Base-by-base conservation (phyloP, 2,888 invertebrate genomes). In the Drosophila longiperda region DNA sequence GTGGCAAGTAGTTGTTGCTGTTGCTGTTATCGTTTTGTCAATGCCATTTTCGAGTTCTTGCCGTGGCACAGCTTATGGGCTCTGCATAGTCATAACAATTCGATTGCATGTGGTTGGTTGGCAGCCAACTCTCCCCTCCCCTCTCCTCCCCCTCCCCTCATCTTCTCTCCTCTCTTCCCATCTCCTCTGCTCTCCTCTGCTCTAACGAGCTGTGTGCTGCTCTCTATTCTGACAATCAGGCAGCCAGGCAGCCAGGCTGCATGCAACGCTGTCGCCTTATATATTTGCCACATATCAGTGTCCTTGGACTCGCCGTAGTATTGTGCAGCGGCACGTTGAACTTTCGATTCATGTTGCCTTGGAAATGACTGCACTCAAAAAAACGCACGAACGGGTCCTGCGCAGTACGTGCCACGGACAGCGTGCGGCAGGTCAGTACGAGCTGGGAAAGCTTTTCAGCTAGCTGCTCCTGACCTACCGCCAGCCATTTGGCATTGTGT, bases 231-330 rank as follows among this genome's bases (percentile, higher is more conserved):
- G 9, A 33, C 52, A 52, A 52, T 40, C 45, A 20, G 45, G 45
- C 20, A 12, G 49, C 26, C 17, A n/a, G 40, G 40, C 42, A 42
- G 66, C 40, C 48, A 48, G 23, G 53, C 45, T 72, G 75, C 67
- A 76, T 62, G 77, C 74, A 62, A 67, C 75, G 66, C 38, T 60
- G 49, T 53, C 23, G 33, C 23, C 54, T 33, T 26, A 23, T 26
- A 23, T 33, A 48, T 48, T 65, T 68, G 69, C 73, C 68, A 63
- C 74, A 67, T 72, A 78, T 80, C 70, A 71, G 85, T 87, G 88
- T 90, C 90, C 88, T 91, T 91, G 91, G 90, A 82, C 85, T 78
- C 82, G 82, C 54, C 78, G 74, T 67, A 73, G 66, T 76, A 77
- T 74, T 84, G 68, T 68, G 73, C 78, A 77, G 49, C 64, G 69